These are phyloP conservation scores for Lochmaea capreae DNA, from an alignment of 2,888 invertebrate species.

Conservation along the genomic window DNA sequence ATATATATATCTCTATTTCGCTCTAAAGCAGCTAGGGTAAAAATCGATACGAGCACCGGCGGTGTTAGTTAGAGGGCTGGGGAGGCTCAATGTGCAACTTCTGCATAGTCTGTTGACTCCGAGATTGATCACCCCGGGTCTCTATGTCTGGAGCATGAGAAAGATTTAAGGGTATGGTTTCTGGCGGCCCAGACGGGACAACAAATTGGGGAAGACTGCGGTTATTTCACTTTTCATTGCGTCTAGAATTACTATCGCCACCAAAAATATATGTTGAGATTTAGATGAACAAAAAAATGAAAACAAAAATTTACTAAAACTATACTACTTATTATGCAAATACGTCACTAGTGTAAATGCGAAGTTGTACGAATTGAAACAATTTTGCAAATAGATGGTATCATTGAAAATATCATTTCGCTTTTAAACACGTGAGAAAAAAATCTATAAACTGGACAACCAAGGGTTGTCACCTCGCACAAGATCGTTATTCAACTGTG, in stretches of 20 bases:
- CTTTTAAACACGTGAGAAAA: too few species aligned
- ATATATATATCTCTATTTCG: slow-evolving; percentile 4
- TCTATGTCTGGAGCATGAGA: slow-evolving; percentile 22
- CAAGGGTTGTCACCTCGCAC: too few species aligned
- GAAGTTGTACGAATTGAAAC: too few species aligned
- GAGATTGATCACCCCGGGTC: slow-evolving; percentile 30
- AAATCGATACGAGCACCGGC: slow-evolving; percentile 29
- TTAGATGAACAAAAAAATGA: background rate
- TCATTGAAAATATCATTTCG: too few species aligned
- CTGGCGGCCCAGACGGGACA: slow-evolving; percentile 5
- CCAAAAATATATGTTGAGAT: background rate
- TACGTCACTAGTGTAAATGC: too few species aligned
- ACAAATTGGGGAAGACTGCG: slow-evolving; percentile 8
- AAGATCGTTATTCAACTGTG: too few species aligned
- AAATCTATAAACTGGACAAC: too few species aligned
- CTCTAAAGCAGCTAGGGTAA: slow-evolving; percentile 21
- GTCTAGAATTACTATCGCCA: background rate
- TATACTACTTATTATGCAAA: too few species aligned
- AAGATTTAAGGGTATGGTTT: slow-evolving; percentile 14
- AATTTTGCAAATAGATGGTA: too few species aligned
- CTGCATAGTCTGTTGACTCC: slow-evolving; percentile 35
- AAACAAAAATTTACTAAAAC: background rate
- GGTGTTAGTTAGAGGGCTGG: slow-evolving; percentile 21
- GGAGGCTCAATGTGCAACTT: slow-evolving; percentile 22
- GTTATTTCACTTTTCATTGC: slow-evolving; percentile 9